Percentiles rank a stretch among this genome's conserved stretches.
Conservation (phyloP, 2,888 invertebrate genomes). For the Willowsia nigromaculata region DNA sequence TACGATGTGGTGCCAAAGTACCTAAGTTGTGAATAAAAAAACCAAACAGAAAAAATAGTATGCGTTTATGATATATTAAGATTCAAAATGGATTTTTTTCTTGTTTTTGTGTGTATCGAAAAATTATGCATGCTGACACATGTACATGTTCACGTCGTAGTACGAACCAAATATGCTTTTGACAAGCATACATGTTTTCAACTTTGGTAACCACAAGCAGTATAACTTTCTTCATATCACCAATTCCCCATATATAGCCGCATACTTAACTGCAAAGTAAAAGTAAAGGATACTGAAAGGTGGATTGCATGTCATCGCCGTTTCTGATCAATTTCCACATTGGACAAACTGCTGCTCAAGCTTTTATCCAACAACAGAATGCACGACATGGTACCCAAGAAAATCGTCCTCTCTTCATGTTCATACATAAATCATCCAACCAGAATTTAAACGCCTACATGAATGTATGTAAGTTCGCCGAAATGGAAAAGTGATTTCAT, state of each 20-base stretch:
- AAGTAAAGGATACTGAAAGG: background rate
- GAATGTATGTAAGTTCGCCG: background rate
- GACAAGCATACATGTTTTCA: too few species aligned
- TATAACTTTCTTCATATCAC: too few species aligned
- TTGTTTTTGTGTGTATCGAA: too few species aligned
- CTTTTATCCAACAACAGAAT: background rate
- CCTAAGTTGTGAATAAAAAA: background rate
- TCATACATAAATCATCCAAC: background rate
- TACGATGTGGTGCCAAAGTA: background rate
- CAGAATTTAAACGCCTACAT: background rate
- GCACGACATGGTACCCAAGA: background rate
- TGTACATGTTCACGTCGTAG: too few species aligned
- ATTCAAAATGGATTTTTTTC: background rate
- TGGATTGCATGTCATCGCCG: constrained; percentile 9
- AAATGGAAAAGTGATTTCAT: too few species aligned
- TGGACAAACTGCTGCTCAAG: background rate
- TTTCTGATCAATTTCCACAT: constrained; percentile 3
- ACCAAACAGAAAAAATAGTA: background rate
- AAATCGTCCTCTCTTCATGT: background rate
- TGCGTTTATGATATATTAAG: background rate
- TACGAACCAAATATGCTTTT: too few species aligned
- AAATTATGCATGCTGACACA: too few species aligned
- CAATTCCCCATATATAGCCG: background rate
- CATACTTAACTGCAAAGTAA: background rate
- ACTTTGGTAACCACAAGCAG: too few species aligned